These are phyloP conservation scores for Hippocampus guttulatus DNA, from an alignment of 2,113 vertebrate genomes.

Conservation along the genomic window DNA sequence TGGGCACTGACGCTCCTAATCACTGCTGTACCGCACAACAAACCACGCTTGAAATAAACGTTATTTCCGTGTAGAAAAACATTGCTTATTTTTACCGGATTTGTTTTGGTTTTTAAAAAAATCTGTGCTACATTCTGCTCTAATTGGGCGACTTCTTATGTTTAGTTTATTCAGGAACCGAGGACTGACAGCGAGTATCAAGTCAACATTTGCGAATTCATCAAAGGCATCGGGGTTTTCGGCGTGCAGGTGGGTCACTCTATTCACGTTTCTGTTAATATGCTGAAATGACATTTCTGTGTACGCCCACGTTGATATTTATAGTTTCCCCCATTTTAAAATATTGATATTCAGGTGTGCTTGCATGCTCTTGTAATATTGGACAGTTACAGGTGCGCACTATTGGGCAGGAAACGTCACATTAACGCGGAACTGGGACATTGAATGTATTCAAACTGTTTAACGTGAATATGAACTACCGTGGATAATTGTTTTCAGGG, in stretches of 20 bases:
- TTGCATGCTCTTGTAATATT: neutral
- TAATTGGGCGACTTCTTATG: conserved; percentile 11
- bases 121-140: neutral
- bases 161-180: conserved; percentile 82
- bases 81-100: too few species aligned
- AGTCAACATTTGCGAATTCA: conserved; percentile 87
- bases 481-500: neutral
- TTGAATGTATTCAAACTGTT: neutral
- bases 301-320: neutral
- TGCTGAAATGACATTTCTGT: neutral
- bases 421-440: neutral
- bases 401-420: neutral
- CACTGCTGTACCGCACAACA: conserved; percentile 28
- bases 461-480: neutral
- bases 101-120: neutral
- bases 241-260: conserved; percentile 83
- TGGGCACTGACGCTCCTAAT: neutral
- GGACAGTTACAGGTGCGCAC: neutral
- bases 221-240: conserved; percentile 82
- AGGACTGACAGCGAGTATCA: conserved; percentile 83
- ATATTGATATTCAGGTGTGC: neutral
- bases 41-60: conserved; percentile 12
- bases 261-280: neutral
- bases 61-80: neutral
- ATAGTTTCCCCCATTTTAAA: neutral